Percentiles rank a stretch among this genome's conserved stretches.
Conservation (phyloP, 2,888 invertebrate species). For the Gastracanthus pulcherrimus region DNA sequence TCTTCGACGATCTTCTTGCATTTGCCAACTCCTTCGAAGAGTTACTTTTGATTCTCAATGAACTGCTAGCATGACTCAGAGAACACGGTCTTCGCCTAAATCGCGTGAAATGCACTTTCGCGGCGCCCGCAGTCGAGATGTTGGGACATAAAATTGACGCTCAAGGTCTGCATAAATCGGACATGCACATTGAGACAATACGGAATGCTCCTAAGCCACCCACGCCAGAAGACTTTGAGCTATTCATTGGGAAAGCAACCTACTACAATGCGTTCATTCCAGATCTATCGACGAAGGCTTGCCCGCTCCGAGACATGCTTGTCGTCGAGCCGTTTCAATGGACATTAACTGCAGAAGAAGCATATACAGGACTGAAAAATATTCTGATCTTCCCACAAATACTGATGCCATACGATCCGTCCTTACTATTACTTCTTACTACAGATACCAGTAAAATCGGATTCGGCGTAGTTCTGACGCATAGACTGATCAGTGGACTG, state of each 20-base stretch:
- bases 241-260: constrained; percentile 10
- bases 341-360: constrained; percentile 22
- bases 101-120: constrained; percentile 17
- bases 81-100: constrained; percentile 37
- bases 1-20: constrained; percentile 44
- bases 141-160: constrained; percentile 25
- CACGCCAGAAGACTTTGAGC: not conserved
- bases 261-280: constrained; percentile 22
- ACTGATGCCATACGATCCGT: too few relatives aligned
- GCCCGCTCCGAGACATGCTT: constrained; percentile 48
- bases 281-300: constrained; percentile 30
- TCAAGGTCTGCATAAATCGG: constrained; percentile 15
- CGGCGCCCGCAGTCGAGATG: not conserved
- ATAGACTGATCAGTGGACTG: too few relatives aligned
- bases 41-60: constrained; percentile 24
- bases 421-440: too few relatives aligned
- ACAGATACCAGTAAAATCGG: too few relatives aligned
- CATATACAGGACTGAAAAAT: constrained; percentile 36
- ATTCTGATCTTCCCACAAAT: too few relatives aligned
- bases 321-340: constrained; percentile 12
- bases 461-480: too few relatives aligned
- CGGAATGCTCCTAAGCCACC: constrained; percentile 1
- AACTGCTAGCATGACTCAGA: constrained; percentile 13
- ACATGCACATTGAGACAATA: constrained; percentile 5
- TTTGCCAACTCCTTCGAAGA: constrained; percentile 32